Conservation (phyloP, 2,888 invertebrate genomes). For the Heliconius cydno region DNA sequence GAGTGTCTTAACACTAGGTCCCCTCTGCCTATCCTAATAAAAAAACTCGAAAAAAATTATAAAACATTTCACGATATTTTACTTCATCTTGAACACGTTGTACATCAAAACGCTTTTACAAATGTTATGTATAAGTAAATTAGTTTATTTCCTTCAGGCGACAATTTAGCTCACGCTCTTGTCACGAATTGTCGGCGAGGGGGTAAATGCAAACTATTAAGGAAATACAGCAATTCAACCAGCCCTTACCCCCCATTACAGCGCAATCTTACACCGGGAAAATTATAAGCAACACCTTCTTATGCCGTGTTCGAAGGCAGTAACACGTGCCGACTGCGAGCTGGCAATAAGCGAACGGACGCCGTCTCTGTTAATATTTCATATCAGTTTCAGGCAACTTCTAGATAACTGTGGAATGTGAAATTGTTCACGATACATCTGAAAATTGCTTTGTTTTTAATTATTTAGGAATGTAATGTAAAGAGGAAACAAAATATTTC, state of each 20-base stretch:
- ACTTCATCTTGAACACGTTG: constrained; percentile 7
- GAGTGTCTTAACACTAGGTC: neutral
- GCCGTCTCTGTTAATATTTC: constrained; percentile 46
- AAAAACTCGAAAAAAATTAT: neutral
- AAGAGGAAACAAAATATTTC: too few relatives aligned
- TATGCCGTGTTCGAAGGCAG: constrained; percentile 74
- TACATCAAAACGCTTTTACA: constrained; percentile 63
- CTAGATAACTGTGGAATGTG: constrained; percentile 36
- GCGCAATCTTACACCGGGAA: constrained; percentile 79
- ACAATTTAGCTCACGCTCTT: constrained; percentile 82
- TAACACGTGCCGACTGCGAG: constrained; percentile 60
- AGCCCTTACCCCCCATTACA: constrained; percentile 80
- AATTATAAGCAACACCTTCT: constrained; percentile 83
- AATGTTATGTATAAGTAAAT: constrained; percentile 79
- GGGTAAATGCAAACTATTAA: constrained; percentile 83
- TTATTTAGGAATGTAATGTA: neutral
- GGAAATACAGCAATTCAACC: constrained; percentile 82
- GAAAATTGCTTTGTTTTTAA: neutral
- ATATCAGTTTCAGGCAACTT: constrained; percentile 41
- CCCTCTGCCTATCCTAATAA: neutral
- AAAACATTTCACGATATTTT: neutral
- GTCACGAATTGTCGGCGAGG: constrained; percentile 81
- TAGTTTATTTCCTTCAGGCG: constrained; percentile 82
- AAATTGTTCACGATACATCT: constrained; percentile 24
- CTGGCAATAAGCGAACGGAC: constrained; percentile 46